Evolutionary conservation across 37 sponge, comb jelly and placozoan species (phyloP).

Genomic region (Theonella swinhoei): DNA sequence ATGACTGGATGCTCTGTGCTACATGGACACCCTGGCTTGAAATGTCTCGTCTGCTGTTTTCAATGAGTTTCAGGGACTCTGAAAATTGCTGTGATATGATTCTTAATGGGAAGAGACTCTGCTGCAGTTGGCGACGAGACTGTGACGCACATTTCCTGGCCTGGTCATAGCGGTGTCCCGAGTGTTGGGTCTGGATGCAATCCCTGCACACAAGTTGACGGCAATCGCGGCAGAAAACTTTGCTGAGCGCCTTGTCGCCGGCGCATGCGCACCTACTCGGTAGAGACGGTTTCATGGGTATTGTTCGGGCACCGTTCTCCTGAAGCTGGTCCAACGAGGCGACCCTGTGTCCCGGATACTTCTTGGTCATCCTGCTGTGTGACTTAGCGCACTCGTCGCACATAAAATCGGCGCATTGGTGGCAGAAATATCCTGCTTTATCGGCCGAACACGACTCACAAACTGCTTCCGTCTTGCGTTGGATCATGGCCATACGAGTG

Average conservation of each 20-base stretch:
- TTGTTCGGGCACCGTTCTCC: background rate
- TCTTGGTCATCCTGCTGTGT: constrained; percentile 20
- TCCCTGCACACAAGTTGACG: constrained; percentile 22
- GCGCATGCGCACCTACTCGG: background rate
- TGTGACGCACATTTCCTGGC: background rate
- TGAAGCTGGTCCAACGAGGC: background rate
- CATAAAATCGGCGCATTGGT: constrained; percentile 33
- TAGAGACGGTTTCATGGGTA: constrained; percentile 2
- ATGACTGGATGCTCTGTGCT: background rate
- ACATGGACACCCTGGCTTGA: constrained; percentile 6
- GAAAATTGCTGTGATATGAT: background rate
- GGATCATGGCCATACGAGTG: background rate
- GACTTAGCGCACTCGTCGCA: constrained; percentile 21
- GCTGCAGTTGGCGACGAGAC: background rate
- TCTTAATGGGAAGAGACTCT: background rate
- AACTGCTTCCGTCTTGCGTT: background rate
- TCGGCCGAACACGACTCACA: constrained; percentile 25
- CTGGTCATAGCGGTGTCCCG: constrained; percentile 22
- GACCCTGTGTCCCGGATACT: constrained; percentile 11
- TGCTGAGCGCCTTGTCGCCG: constrained; percentile 19
- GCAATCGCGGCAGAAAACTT: constrained; percentile 46
- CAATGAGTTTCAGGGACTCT: background rate
- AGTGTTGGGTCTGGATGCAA: constrained; percentile 31
- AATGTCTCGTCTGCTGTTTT: background rate
- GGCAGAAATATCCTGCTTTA: constrained; percentile 18